Base-by-base conservation (phyloP, 1,140 invertebrate species). In the Metaphire vulgaris region DNA sequence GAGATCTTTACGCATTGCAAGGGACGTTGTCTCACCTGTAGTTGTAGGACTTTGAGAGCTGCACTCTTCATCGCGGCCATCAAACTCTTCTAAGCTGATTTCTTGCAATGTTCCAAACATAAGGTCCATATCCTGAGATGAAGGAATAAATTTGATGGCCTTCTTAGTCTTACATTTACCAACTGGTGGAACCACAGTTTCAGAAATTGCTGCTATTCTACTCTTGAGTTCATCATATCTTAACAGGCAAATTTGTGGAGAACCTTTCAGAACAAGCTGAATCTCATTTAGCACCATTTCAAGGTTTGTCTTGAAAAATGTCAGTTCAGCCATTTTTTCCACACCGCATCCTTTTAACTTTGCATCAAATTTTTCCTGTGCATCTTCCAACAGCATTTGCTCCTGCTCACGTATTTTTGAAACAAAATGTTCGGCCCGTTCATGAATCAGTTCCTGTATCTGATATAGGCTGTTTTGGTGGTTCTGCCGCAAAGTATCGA, bases 401-500 rank as follows among this genome's bases (percentile, higher is more conserved):
- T 78, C 77, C 33, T 74, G 28, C 30, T 69, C 68, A 14, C 77
- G 73, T 34, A 78, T 75, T 33, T 65, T 69, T 31, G 26, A 2
- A 15, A 78, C 64, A 14, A 75, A 30, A 6, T 78, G 33, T 6
- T 75, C 68, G n/a, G 77, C 33, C 15, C 33, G 33, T 1, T 67
- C 31, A 29, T 66, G 69, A 30, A 78, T 78, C 21, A 30, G 28
- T 21, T 15, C 31, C 32, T 75, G 77, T 1, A 69, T 30, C 15
- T 32, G 21, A 28, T 71, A 75, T 2, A 75, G 69, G 0, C 73
- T 30, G 2, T 34, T 41, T 28, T 78, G 77, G 16, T 78, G 74
- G 26, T 31, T 69, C 56, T 78, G 66, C 33, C 73, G 76, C 56
- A 78, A 12, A n/a, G 77, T 78, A 65, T 78, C 77, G 12, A 78